Conservation (phyloP, 2,888 invertebrate species). For the Oeneis ivallda region DNA sequence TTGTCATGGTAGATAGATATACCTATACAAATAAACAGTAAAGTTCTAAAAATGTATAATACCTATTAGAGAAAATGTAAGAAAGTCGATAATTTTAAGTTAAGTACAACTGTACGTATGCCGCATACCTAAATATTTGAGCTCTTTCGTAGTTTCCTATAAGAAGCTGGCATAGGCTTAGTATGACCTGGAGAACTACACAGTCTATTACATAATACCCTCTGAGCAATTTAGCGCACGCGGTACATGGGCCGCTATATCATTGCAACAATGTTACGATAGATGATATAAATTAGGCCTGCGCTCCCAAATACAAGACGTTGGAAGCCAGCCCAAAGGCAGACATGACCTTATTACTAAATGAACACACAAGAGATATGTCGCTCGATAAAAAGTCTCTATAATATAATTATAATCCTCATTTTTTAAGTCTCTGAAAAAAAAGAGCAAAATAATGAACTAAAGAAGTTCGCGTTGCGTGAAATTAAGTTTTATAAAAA, state of each 20-base stretch:
- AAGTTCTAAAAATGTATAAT: no score
- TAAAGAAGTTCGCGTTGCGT: no score
- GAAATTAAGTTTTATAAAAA: no score
- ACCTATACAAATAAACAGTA: no score
- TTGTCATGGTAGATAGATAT: no score
- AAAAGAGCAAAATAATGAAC: no score
- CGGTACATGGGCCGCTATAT: slow-evolving; percentile 55
- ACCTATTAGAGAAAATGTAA: not conserved
- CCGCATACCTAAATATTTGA: not conserved
- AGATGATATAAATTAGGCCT: slow-evolving; percentile 68
- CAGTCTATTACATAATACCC: slow-evolving; percentile 23
- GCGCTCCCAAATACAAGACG: slow-evolving; percentile 66
- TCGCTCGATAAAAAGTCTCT: not conserved
- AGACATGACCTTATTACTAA: slow-evolving; percentile 62
- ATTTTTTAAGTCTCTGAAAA: not conserved
- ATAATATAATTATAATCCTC: not conserved
- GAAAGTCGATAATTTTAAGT: not conserved
- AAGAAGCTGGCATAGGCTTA: slow-evolving; percentile 1
- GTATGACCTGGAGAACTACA: not conserved
- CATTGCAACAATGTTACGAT: slow-evolving; percentile 61
- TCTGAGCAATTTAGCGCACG: slow-evolving; percentile 55
- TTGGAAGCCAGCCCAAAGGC: slow-evolving; percentile 58
- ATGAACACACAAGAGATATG: not conserved
- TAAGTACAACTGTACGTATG: not conserved
- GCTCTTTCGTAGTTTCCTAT: not conserved